Evolutionary conservation across 2,888 invertebrate genomes (phyloP).

Genomic region (Ormia ochracea): DNA sequence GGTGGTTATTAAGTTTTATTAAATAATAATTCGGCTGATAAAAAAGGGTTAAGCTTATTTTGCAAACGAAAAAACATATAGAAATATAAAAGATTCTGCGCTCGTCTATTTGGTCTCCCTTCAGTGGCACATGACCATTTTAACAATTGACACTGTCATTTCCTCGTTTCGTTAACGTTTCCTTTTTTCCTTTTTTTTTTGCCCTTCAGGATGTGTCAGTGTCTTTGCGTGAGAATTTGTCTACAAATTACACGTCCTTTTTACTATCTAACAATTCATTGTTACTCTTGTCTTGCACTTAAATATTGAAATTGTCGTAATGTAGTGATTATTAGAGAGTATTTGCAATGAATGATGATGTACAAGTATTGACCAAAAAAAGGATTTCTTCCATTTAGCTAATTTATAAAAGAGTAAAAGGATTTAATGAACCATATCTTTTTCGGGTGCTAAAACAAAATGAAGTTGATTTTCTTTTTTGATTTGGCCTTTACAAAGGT

Average conservation of each 20-base stretch:
- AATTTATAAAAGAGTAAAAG: constrained; percentile 52
- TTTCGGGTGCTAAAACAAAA: constrained; percentile 8
- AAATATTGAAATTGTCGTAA: constrained; percentile 52
- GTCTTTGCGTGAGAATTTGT: constrained; percentile 48
- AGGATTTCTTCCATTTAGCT: constrained; percentile 51
- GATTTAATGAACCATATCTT: constrained; percentile 57
- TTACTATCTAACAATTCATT: constrained; percentile 26
- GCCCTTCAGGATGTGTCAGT: constrained; percentile 18
- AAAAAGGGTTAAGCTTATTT: not conserved
- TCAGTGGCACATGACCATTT: constrained; percentile 52
- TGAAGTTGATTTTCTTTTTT: not conserved
- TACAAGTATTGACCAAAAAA: constrained; percentile 37
- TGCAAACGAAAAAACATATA: not conserved
- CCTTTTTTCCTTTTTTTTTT: no score
- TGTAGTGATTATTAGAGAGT: constrained; percentile 56
- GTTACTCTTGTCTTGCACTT: constrained; percentile 35
- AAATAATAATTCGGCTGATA: no score
- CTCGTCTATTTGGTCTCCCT: not conserved
- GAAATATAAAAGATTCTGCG: not conserved
- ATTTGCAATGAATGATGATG: constrained; percentile 24
- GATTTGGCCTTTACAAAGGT: not conserved
- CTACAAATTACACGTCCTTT: constrained; percentile 52
- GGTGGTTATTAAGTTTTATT: no score
- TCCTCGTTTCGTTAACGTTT: constrained; percentile 42
- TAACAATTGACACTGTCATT: constrained; percentile 60